Conservation (phyloP, 2,113 vertebrate genomes). For the Chiloscyllium plagiosum region DNA sequence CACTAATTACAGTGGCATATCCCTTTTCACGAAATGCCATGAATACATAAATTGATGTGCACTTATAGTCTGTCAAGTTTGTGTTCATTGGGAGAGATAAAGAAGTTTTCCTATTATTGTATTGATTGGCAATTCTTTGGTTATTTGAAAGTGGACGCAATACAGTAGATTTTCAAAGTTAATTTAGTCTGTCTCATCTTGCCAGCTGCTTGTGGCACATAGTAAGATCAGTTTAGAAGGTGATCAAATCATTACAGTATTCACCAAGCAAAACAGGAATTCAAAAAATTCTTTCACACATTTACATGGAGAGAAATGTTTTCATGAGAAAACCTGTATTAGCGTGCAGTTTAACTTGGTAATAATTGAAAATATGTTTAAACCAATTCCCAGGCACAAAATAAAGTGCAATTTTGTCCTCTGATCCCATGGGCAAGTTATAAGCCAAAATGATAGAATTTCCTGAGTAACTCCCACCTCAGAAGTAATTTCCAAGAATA, state of each 20-base stretch:
- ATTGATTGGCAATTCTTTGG: constrained; percentile 20
- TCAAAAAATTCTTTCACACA: background rate
- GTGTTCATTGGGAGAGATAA: background rate
- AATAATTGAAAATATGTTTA: background rate
- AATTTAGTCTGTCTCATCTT: background rate
- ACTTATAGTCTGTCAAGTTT: constrained; percentile 18
- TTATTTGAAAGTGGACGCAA: background rate
- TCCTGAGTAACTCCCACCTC: background rate
- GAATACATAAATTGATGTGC: background rate
- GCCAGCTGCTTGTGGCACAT: too few species aligned
- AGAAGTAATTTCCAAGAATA: background rate
- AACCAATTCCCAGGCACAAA: background rate
- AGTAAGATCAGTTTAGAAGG: background rate
- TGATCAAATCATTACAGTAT: background rate
- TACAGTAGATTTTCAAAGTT: background rate
- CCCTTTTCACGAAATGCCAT: constrained; percentile 23
- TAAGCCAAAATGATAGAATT: background rate
- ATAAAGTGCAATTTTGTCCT: background rate
- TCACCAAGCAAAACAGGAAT: background rate
- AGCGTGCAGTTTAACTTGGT: background rate
- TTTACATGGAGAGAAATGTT: background rate
- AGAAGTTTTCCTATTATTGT: background rate
- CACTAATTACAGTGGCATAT: constrained; percentile 23
- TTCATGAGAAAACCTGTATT: background rate
- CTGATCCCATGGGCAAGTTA: background rate